Evolutionary conservation across 2,888 invertebrate species (phyloP).

Genomic region (Ophion obscuratus): DNA sequence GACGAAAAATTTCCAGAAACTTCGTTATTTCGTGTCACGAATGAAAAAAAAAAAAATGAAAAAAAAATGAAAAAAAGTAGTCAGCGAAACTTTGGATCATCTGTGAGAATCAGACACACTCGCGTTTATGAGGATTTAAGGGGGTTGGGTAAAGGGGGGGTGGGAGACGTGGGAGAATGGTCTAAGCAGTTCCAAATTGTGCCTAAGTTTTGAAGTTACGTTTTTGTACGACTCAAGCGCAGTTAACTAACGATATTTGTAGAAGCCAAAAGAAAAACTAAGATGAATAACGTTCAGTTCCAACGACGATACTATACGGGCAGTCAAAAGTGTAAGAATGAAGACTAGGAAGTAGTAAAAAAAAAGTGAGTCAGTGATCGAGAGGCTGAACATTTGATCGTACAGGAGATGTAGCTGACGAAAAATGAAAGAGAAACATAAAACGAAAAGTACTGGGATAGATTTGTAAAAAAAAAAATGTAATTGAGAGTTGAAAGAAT

Average conservation of each 20-base stretch:
- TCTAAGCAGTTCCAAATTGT: slow-evolving; percentile 84
- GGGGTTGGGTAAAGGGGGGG: slow-evolving; percentile 35
- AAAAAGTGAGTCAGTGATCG: slow-evolving; percentile 30
- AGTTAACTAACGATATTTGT: slow-evolving; percentile 69
- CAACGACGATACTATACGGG: slow-evolving; percentile 66
- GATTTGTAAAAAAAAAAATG: slow-evolving; percentile 22
- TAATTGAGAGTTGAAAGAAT: slow-evolving; percentile 61
- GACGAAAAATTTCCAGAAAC: neutral
- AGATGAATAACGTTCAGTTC: slow-evolving; percentile 67
- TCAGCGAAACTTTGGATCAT: slow-evolving; percentile 44
- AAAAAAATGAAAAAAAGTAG: neutral
- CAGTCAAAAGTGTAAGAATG: slow-evolving; percentile 58
- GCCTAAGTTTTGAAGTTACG: slow-evolving; percentile 83
- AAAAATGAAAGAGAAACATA: slow-evolving; percentile 51
- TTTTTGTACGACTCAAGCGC: slow-evolving; percentile 78
- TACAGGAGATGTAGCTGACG: slow-evolving; percentile 34
- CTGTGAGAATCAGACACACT: slow-evolving; percentile 63
- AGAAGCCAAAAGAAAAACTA: slow-evolving; percentile 64
- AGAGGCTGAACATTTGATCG: slow-evolving; percentile 44
- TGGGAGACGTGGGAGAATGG: slow-evolving; percentile 71
- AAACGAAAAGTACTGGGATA: slow-evolving; percentile 16
- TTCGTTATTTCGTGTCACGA: neutral
- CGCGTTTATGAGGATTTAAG: slow-evolving; percentile 64
- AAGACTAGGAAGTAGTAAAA: slow-evolving; percentile 62
- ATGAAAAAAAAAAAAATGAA: slow-evolving; percentile 2